Evolutionary conservation across 2,113 vertebrate genomes (phyloP).

Genomic region (Myotis lucifugus): DNA sequence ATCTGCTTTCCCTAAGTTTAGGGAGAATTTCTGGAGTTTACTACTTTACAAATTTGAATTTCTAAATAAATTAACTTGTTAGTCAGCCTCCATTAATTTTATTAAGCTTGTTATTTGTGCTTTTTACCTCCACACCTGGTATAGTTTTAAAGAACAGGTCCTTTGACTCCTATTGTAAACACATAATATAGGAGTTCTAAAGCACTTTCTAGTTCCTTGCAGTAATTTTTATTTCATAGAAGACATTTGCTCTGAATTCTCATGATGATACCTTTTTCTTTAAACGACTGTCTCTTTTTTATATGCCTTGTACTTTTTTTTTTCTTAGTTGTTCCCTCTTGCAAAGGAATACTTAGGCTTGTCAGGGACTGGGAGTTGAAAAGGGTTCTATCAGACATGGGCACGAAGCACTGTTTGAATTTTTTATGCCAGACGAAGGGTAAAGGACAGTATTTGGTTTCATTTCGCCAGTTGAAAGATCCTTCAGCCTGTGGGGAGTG

Average conservation of each 20-base stretch:
- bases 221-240: slow-evolving; percentile 55
- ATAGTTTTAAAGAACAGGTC: not conserved
- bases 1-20: not conserved
- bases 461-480: slow-evolving; percentile 46
- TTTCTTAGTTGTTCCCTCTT: slow-evolving; percentile 28
- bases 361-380: not conserved
- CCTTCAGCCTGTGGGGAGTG: not conserved
- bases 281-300: slow-evolving; percentile 31
- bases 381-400: not conserved
- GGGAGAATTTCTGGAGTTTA: not conserved
- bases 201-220: not conserved
- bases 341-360: not conserved
- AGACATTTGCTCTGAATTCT: slow-evolving; percentile 56
- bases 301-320: not conserved
- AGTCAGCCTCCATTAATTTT: not conserved
- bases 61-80: not conserved
- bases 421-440: not conserved
- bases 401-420: not conserved
- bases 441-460: slow-evolving; percentile 8
- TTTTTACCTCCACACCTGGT: not conserved
- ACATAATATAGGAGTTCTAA: not conserved
- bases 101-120: not conserved
- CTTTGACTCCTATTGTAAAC: not conserved
- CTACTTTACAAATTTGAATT: not conserved
- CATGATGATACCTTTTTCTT: not conserved